phyloP scores from a whole-genome alignment of 2,113 vertebrate genomes.

The Isichthys henryi region DNA sequence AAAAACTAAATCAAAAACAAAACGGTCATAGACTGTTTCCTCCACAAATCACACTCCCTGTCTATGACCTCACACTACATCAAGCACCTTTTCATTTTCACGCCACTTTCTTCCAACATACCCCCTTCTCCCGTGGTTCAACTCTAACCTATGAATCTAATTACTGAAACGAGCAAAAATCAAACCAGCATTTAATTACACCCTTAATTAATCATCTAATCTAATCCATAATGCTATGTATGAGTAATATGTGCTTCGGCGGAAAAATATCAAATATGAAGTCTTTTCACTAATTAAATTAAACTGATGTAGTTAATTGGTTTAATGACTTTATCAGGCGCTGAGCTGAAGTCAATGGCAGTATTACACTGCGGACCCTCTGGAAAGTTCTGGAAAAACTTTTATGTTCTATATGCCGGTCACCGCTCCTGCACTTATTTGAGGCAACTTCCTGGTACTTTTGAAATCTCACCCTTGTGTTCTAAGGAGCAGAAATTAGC shows the following conservation, averaged over 20 bases:
- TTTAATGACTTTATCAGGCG: background rate
- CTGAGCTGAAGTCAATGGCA: background rate
- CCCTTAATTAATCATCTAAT: constrained; percentile 8
- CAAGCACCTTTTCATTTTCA: background rate
- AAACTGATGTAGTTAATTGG: background rate
- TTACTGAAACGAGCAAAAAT: background rate
- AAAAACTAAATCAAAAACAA: background rate
- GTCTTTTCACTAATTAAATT: background rate
- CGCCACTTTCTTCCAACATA: background rate
- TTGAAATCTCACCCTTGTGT: background rate
- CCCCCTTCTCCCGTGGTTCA: background rate
- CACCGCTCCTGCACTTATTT: background rate
- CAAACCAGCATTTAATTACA: background rate
- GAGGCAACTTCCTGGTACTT: background rate
- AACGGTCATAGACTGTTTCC: background rate
- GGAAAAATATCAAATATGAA: background rate
- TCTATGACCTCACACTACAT: background rate
- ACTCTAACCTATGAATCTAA: constrained; percentile 3
- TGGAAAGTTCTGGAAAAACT: background rate
- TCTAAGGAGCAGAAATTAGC: background rate
- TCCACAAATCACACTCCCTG: background rate
- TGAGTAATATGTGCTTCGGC: background rate
- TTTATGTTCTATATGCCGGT: background rate
- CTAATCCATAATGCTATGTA: background rate
- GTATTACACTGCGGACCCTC: background rate